Evolutionary conservation across 2,797 vertebrate genomes (phyloP).

Genomic region (Chaenodraco wilsoni): DNA sequence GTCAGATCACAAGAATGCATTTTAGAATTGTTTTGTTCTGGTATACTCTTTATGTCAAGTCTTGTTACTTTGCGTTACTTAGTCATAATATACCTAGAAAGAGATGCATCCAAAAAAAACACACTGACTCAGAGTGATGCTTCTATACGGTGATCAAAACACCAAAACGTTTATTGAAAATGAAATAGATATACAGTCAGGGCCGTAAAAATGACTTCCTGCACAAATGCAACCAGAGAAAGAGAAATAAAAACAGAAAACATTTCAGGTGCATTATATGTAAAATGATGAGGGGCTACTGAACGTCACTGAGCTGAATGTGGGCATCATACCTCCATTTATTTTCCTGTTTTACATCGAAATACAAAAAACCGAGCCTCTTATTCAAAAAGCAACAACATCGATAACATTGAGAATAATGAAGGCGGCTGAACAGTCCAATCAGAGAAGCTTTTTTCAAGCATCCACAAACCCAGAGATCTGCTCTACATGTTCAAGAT

Average conservation of each 20-base stretch:
- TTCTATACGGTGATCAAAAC: slow-evolving; percentile 73
- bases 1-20: not conserved
- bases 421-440: slow-evolving; percentile 29
- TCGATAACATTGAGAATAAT: slow-evolving; percentile 33
- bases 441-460: not conserved
- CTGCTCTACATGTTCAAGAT: not conserved
- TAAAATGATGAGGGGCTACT: slow-evolving; percentile 52
- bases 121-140: slow-evolving; percentile 44
- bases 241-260: slow-evolving; percentile 26
- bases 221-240: slow-evolving; percentile 67
- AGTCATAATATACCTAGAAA: no score
- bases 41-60: no score
- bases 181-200: slow-evolving; percentile 58
- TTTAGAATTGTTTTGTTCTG: not conserved
- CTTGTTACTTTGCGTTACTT: no score
- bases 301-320: slow-evolving; percentile 47
- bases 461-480: not conserved
- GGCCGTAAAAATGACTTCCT: slow-evolving; percentile 38
- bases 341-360: slow-evolving; percentile 54
- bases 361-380: slow-evolving; percentile 57
- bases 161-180: slow-evolving; percentile 82
- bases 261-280: slow-evolving; percentile 36
- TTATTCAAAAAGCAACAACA: slow-evolving; percentile 55
- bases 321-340: slow-evolving; percentile 15
- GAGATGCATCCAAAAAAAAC: not conserved